Evolutionary conservation across 92 coral and sea anemone genomes (phyloP), one percentile per base, ranked within the genome.

Genomic region (Pocillopora grandis): DNA sequence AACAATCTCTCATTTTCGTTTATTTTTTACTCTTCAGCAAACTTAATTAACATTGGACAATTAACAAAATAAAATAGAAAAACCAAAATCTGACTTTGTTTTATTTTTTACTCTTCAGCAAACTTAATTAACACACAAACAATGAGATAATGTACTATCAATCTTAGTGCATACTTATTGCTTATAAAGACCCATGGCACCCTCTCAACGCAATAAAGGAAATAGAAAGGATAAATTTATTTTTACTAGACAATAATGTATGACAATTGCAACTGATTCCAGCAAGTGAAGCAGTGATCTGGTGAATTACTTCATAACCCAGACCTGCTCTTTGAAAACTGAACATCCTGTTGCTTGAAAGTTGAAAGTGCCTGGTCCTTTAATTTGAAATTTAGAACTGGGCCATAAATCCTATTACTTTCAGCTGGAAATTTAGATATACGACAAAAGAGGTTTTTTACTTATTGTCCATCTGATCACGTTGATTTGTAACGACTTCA

Each of bases 121-220:
- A 71, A 71, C 75, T 71, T 27, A 27, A 27, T 27, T 71, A 71
- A 71, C 58, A 71, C 56, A 48, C 58, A 71, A 71, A 71, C 76
- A 71, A 71, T 36, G 76, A 71, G 18, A 71, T 71, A 71, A 71
- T 71, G 76, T 71, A 8, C 76, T 71, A 71, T 71, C 76, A 71
- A 71, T 71, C 76, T 71, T 71, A 71, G 58, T 71, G 76, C 76
- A 36, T 71, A 36, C 76, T 71, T 71, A 71, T 71, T 71, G 58
- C 76, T 71, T 71, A 71, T 71, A 71, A 71, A 48, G 76, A 71
- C 76, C 76, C 58, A 71, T 71, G 76, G 76, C 76, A 71, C 76
- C 76, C 76, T 71, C 76, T 71, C 76, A 36, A 71, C 76, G 76
- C 58, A 71, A 71, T 71, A 71, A 71, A 71, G 76, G 58, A 42